Percentiles rank a stretch among this genome's conserved stretches.
Evolutionary conservation across 2,888 invertebrate species (phyloP).

Genomic region (Drosophila robusta): DNA sequence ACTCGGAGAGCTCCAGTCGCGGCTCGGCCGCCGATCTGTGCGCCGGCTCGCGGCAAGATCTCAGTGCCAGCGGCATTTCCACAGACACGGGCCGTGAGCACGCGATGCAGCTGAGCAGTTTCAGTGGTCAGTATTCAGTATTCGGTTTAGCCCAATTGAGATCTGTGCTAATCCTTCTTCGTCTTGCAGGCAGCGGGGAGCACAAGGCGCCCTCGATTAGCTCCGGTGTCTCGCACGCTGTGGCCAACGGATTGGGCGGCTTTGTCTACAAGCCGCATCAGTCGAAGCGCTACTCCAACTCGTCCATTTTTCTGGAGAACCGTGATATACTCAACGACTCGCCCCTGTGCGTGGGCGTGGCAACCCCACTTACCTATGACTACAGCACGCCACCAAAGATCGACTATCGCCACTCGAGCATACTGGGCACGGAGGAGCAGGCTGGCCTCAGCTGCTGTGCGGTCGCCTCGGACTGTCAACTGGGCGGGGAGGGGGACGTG

Average conservation of each 20-base stretch:
- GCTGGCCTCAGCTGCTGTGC: conserved; percentile 57
- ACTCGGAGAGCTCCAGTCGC: conserved; percentile 83
- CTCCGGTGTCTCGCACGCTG: conserved; percentile 82
- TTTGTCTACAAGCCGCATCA: conserved; percentile 82
- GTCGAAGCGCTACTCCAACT: conserved; percentile 84
- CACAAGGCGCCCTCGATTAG: conserved; percentile 83
- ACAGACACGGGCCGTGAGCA: conserved; percentile 81
- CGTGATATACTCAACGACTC: conserved; percentile 85
- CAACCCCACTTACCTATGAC: conserved; percentile 64
- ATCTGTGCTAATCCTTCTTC: background rate
- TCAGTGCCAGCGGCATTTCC: conserved; percentile 82
- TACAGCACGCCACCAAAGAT: conserved; percentile 83
- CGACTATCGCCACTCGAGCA: conserved; percentile 83
- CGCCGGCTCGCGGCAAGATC: conserved; percentile 83
- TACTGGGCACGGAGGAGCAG: conserved; percentile 73
- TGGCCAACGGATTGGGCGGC: conserved; percentile 82
- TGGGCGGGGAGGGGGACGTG: conserved; percentile 75
- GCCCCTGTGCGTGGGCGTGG: conserved; percentile 63
- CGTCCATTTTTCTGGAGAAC: conserved; percentile 85
- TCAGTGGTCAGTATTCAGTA: conserved; percentile 72
- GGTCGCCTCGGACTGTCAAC: conserved; percentile 69
- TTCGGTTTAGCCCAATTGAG: accelerated
- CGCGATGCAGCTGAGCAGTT: conserved; percentile 81
- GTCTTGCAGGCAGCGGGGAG: conserved; percentile 77
- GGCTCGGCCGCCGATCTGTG: conserved; percentile 83